Conservation (phyloP, 2,797 vertebrate genomes). For the Epinephelus malabaricus region DNA sequence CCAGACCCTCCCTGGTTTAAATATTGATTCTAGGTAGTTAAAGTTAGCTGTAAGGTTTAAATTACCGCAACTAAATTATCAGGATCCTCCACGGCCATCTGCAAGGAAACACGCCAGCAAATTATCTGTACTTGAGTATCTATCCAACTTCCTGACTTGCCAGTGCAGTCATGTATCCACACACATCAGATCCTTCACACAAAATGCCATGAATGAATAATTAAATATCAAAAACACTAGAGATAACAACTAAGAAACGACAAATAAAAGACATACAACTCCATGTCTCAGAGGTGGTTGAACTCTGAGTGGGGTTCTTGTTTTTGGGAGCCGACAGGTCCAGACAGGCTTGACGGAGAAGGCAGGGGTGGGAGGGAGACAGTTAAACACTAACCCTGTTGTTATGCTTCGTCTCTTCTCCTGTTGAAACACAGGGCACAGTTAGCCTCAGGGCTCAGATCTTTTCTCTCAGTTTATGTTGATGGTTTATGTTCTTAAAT, state of each 20-base stretch:
- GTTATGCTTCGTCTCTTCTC: conserved; percentile 63
- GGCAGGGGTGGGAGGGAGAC: conserved; percentile 38
- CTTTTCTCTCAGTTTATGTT: conserved; percentile 65
- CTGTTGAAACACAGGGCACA: conserved; percentile 67
- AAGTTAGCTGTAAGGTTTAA: not conserved
- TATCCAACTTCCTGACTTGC: not conserved
- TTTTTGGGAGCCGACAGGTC: conserved; percentile 63
- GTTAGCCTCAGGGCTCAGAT: conserved; percentile 54
- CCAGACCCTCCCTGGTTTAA: not conserved
- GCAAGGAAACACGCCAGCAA: not conserved
- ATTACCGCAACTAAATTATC: not conserved
- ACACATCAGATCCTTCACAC: not conserved
- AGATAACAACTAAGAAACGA: not conserved
- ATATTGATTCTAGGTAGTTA: not conserved
- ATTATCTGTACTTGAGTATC: not conserved
- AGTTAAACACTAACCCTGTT: conserved; percentile 70
- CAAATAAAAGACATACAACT: not conserved
- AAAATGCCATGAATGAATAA: not conserved
- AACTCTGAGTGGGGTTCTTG: conserved; percentile 42
- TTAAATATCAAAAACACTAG: not conserved
- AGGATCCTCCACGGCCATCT: not conserved
- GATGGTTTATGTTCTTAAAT: conserved; percentile 74
- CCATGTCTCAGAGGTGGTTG: conserved; percentile 22
- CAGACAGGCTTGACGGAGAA: conserved; percentile 57
- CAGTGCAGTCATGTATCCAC: not conserved